Conservation (phyloP, 2,797 vertebrate species). For the Tenualosa ilisha region DNA sequence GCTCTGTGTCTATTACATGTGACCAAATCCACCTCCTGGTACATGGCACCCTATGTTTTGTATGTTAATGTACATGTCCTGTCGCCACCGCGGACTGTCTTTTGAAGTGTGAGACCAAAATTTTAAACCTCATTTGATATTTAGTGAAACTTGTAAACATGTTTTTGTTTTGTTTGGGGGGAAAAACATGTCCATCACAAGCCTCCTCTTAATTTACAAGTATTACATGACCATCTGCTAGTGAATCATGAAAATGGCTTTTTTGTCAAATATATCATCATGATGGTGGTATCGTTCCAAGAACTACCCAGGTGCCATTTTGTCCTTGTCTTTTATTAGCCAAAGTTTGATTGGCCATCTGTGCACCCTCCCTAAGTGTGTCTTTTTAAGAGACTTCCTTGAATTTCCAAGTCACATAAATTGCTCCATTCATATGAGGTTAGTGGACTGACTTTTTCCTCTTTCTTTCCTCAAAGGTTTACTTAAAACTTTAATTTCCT, state of each 20-base stretch:
- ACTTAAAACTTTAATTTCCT: conserved; percentile 40
- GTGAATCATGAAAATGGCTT: conserved; percentile 15
- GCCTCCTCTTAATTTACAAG: not conserved
- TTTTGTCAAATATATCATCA: not conserved
- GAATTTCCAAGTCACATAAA: conserved; percentile 40
- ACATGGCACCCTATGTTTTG: not conserved
- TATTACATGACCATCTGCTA: conserved; percentile 35
- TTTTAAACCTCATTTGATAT: not conserved
- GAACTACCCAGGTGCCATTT: conserved; percentile 24
- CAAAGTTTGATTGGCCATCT: conserved; percentile 21
- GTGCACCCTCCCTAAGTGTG: conserved; percentile 8
- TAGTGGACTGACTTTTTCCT: conserved; percentile 29
- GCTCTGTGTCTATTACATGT: not conserved
- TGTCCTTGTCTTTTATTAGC: conserved; percentile 22
- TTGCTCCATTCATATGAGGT: conserved; percentile 31
- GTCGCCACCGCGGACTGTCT: not conserved
- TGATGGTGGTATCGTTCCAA: not conserved
- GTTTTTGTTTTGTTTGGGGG: not conserved
- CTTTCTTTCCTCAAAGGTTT: conserved; percentile 32
- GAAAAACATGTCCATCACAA: not conserved
- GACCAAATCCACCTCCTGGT: not conserved
- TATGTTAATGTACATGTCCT: not conserved
- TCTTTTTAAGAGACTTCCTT: conserved; percentile 36
- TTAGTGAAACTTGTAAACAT: not conserved
- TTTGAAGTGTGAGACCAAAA: not conserved